Percentiles rank a stretch among this genome's conserved stretches.
These are phyloP conservation scores for Xenotilapia leptura DNA, from an alignment of 2,113 vertebrate genomes.

Conservation along the genomic window DNA sequence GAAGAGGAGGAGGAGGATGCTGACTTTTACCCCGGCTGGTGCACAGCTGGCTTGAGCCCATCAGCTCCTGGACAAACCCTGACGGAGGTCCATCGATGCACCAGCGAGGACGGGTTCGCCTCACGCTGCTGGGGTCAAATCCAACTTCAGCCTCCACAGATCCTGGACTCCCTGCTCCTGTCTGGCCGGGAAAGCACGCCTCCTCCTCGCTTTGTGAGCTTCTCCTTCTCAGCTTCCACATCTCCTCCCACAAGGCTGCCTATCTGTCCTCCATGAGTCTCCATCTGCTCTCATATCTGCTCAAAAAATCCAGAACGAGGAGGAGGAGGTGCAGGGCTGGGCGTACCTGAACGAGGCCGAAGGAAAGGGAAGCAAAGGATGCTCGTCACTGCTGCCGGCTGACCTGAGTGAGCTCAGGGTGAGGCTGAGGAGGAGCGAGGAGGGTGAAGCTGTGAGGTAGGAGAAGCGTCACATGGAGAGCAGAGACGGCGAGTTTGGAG, in stretches of 20 bases:
- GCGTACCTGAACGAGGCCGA: neutral
- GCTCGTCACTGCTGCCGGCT: neutral
- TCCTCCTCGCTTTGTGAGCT: neutral
- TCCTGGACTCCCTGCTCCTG: neutral
- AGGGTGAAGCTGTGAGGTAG: neutral
- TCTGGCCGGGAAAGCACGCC: neutral
- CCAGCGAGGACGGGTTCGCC: neutral
- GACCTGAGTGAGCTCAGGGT: neutral
- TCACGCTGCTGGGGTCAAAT: neutral
- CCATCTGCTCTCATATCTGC: neutral
- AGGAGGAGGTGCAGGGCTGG: neutral
- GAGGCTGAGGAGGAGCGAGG: neutral
- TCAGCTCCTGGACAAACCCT: neutral
- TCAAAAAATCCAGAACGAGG: neutral
- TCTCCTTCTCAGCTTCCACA: neutral
- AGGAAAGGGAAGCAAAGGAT: neutral
- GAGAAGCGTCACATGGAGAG: neutral
- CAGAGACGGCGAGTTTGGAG: neutral
- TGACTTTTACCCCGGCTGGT: slow-evolving; percentile 23
- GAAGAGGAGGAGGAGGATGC: neutral
- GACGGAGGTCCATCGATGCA: neutral
- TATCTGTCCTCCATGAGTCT: neutral
- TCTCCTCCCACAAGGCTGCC: neutral
- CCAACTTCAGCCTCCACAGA: neutral
- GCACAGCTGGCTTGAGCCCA: neutral